Evolutionary conservation across 2,797 vertebrate genomes (phyloP), one percentile per base, ranked within the genome.

Genomic region (Scleropages formosus): DNA sequence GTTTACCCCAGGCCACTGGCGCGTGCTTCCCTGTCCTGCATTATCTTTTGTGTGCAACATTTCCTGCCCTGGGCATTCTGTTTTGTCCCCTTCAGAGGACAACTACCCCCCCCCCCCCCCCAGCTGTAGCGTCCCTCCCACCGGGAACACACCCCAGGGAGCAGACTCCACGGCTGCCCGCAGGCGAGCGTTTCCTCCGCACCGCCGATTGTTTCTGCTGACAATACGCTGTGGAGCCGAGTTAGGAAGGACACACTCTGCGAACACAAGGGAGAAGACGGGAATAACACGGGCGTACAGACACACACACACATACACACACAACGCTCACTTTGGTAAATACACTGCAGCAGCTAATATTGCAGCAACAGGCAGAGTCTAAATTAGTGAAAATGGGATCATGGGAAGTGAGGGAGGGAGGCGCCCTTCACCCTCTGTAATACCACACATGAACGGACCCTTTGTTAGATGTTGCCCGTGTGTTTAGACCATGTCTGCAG

Each of bases 1-100:
- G 59, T 73, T 73, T 73, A 39, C 27, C 39, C 4, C 7, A 3
- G 26, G 51, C 51, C 26, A n/a, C 47, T 20, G 49, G 26, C 18
- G 16, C 18, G n/a, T 15, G 20, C 59, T 80, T 82, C 89, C 88
- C 86, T 86, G 86, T 83, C 85, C 79, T 89, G 88, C 87, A 89
- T 86, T 82, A 79, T 84, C 86, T 83, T 83, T 83, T 73, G 75
- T 80, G 81, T 84, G 70, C 75, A 31, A 68, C n/a, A 81, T 84
- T 91, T 91, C 88, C 89, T 87, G 85, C 79, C 71, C 73, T 66
- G 47, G 53, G 74, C 11, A 56, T 77, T 49, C 67, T 10, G 74
- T 77, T 49, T 67, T 10, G 74, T 16, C 51, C 22, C 62, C 20
- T 75, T 26, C 47, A 31, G 72, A 18, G 75, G 75, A 81, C 63